These are phyloP conservation scores for Somateria mollissima DNA, from an alignment of 2,797 vertebrate genomes.

Conservation along the genomic window DNA sequence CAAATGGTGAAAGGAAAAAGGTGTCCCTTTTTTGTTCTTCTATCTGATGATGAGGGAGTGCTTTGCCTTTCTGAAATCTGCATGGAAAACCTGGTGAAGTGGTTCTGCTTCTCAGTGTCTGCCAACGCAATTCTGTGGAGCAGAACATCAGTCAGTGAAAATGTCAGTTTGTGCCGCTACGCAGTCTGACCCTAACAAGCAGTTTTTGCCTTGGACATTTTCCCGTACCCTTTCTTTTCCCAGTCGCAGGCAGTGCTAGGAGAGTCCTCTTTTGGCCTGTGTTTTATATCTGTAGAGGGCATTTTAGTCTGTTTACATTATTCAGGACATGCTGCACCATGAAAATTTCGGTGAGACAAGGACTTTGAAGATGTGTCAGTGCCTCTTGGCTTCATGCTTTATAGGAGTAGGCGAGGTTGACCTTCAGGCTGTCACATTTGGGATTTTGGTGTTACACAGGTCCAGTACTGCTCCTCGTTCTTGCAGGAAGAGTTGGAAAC, in stretches of 20 bases:
- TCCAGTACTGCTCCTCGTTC: fast-evolving
- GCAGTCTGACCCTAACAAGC: not conserved
- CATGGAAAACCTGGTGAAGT: not conserved
- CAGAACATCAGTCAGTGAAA: not conserved
- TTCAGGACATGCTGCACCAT: not conserved
- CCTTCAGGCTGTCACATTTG: not conserved
- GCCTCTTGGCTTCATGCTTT: not conserved
- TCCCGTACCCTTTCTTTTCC: not conserved
- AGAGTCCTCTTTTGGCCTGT: not conserved
- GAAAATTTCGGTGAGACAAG: not conserved
- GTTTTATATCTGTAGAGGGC: not conserved
- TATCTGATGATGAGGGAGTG: not conserved
- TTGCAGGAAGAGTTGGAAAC: not conserved
- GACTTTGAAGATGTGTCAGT: not conserved
- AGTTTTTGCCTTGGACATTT: not conserved
- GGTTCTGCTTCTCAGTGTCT: not conserved
- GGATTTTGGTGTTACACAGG: not conserved
- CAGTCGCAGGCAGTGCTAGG: not conserved
- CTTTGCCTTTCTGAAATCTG: not conserved
- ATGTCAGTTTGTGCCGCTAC: not conserved
- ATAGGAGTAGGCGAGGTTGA: not conserved
- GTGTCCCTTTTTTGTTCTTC: not conserved
- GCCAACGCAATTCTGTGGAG: fast-evolving
- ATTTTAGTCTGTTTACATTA: not conserved
- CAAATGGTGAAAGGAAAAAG: not conserved